Conservation (phyloP, 37 sponge, comb jelly and placozoan genomes). For the Halichondria panicea region DNA sequence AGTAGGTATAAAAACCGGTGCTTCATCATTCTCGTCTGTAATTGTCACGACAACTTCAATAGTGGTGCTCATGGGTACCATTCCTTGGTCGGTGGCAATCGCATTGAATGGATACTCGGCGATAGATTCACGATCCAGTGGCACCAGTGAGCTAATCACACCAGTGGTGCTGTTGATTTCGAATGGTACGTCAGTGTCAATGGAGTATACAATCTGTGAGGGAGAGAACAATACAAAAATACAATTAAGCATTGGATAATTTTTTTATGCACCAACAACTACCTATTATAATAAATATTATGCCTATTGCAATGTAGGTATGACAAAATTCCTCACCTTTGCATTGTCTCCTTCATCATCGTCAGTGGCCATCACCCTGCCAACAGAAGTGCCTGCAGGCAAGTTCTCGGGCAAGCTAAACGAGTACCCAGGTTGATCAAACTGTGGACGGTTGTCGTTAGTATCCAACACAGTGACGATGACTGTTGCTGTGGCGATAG, state of each 20-base stretch:
- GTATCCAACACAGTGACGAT: slow-evolving; percentile 25
- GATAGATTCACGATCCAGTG: slow-evolving; percentile 25
- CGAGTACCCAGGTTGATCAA: not conserved
- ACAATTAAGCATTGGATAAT: not conserved
- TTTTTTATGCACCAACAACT: not conserved
- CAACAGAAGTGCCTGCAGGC: not conserved
- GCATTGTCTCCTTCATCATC: slow-evolving; percentile 6
- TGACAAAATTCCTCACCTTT: no score
- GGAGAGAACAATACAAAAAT: not conserved
- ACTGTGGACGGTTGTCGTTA: slow-evolving; percentile 43
- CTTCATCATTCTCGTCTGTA: slow-evolving; percentile 58
- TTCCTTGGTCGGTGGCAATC: slow-evolving; percentile 25
- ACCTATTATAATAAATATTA: not conserved
- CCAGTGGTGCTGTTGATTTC: slow-evolving; percentile 21
- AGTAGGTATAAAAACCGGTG: slow-evolving; percentile 26
- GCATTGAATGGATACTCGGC: slow-evolving; percentile 2
- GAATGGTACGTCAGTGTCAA: slow-evolving; percentile 9
- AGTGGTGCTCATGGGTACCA: slow-evolving; percentile 1
- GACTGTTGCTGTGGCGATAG: slow-evolving; percentile 9
- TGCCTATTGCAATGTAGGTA: no score
- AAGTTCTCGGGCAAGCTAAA: slow-evolving; percentile 33
- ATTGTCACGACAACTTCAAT: slow-evolving; percentile 29
- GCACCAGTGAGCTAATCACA: not conserved
- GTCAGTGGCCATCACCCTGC: slow-evolving; percentile 11
- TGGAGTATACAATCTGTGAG: slow-evolving; percentile 33